Evolutionary conservation across 2,113 vertebrate species (phyloP).

Genomic region (Vireo altiloquus): DNA sequence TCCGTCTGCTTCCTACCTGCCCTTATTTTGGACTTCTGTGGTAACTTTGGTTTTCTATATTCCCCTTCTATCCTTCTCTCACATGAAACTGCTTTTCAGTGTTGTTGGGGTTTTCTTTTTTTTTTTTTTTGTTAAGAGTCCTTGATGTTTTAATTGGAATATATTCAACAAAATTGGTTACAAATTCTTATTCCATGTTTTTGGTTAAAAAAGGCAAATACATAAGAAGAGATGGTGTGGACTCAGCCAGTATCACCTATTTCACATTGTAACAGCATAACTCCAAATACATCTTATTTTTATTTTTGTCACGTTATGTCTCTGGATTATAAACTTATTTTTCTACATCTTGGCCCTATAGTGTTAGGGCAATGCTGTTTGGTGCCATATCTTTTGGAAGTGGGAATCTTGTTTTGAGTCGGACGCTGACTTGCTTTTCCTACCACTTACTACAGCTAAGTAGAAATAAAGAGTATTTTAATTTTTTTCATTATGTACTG

Average conservation of each 20-base stretch:
- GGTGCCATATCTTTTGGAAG: neutral
- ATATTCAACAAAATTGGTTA: neutral
- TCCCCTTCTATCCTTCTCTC: neutral
- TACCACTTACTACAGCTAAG: neutral
- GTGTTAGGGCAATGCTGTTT: neutral
- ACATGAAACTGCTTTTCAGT: neutral
- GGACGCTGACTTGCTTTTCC: neutral
- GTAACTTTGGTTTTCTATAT: neutral
- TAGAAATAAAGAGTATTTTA: neutral
- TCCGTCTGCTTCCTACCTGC: neutral
- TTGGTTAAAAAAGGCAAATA: neutral
- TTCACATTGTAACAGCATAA: neutral
- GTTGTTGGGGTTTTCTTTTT: neutral
- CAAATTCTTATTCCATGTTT: neutral
- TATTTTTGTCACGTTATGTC: neutral
- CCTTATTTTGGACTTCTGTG: neutral
- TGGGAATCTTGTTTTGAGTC: neutral
- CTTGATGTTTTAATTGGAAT: neutral
- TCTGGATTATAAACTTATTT: neutral
- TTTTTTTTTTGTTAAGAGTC: neutral
- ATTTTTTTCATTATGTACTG: neutral
- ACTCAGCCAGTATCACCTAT: neutral
- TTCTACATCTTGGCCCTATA: neutral
- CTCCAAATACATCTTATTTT: neutral
- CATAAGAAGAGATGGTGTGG: neutral